These are phyloP conservation scores for Aelia acuminata DNA, from an alignment of 2,888 invertebrate species.

Conservation along the genomic window DNA sequence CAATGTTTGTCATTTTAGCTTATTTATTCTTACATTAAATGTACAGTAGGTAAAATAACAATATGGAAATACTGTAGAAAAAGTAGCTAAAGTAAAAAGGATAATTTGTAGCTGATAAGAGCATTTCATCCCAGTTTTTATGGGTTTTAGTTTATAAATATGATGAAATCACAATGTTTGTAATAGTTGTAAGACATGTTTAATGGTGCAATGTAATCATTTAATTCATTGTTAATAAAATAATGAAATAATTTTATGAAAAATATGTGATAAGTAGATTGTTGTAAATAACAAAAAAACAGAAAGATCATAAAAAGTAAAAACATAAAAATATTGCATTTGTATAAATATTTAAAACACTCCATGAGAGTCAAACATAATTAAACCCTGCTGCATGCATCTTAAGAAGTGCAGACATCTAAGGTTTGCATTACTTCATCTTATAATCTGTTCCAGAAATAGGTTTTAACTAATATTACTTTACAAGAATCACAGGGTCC, in stretches of 20 bases:
- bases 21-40: not conserved
- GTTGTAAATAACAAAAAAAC: not conserved
- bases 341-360: not conserved
- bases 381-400: not conserved
- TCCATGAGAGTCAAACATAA: not conserved
- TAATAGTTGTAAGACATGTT: not conserved
- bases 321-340: not conserved
- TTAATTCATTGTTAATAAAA: not conserved
- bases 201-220: not conserved
- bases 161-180: not conserved
- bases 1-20: not conserved
- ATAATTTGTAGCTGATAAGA: not conserved
- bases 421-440: not conserved
- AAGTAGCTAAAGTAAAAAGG: not conserved
- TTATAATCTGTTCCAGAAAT: not conserved
- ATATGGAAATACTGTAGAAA: not conserved
- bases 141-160: not conserved
- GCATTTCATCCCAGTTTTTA: not conserved
- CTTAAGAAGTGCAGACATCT: not conserved
- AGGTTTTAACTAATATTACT: not conserved
- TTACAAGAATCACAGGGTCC: not conserved
- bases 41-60: not conserved
- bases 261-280: not conserved
- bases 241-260: not conserved
- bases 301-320: not conserved